Base-by-base conservation (phyloP, 2,797 vertebrate species). In the Monodelphis domestica region DNA sequence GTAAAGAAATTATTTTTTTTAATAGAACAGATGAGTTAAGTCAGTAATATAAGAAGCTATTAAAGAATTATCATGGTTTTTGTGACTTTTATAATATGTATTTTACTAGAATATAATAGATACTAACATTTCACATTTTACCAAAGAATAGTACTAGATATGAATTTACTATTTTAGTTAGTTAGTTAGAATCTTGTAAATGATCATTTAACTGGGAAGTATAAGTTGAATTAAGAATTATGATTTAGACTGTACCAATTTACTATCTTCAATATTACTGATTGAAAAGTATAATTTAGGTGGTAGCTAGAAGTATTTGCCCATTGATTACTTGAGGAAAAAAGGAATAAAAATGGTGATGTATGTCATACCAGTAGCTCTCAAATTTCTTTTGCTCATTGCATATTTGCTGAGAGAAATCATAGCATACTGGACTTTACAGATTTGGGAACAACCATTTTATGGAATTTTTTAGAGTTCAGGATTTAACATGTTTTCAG, bases 281-380 rank as follows among this genome's bases (percentile, higher is more conserved):
- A 38, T 94, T 93, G 38, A 90, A 96, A 87, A 51, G 91, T 93
- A 91, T 52, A 90, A n/a, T 89, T 38, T 55, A 95, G 53, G 78
- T 78, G 11, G 12, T 93, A 90, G 38, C 30, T 29, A 56, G 92
- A 87, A 45, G 17, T 45, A 78, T 78, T 78, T 78, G 63, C n/a
- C 17, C 45, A 21, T 78, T 78, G 63, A 78, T 78, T 45, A 21
- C 63, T 78, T 78, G n/a, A 78, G 17, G 2, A 45, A 38, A 63
- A n/a, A 63, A 15, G n/a, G 50, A 84, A 84, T 84, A 26, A 50
- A 84, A 84, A 84, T 45, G 70, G n/a, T 4, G 9, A 14, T 45
- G 7, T 45, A 78, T 9, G 4, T 78, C 63, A 78, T 26, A 24
- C 21, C 38, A 50, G 38, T 26, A 24, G 38, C 38, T 84, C 38